phyloP scores from a whole-genome alignment of 2,888 invertebrate genomes.

The Rhogogaster chlorosoma region DNA sequence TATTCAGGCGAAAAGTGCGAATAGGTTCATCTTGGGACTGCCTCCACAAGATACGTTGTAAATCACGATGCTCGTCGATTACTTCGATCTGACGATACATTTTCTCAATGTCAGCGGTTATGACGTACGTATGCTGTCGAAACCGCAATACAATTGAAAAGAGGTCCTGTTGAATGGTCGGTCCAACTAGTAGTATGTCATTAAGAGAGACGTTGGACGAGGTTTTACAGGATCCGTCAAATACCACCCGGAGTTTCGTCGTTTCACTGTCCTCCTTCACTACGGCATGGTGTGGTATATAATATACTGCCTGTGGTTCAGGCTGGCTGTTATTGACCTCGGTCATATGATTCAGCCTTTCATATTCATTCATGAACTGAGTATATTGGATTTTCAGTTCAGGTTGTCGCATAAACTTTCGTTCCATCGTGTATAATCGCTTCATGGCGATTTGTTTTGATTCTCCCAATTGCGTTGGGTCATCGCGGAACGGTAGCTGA shows the following conservation, averaged over 20 bases:
- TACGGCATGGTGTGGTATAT: neutral
- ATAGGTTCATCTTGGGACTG: constrained; percentile 52
- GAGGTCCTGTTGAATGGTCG: constrained; percentile 57
- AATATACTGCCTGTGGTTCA: no score
- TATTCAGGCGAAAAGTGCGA: constrained; percentile 55
- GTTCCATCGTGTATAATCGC: constrained; percentile 53
- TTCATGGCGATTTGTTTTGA: constrained; percentile 29
- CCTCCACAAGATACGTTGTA: constrained; percentile 64
- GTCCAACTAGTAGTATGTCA: constrained; percentile 53
- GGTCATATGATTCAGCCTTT: no score
- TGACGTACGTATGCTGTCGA: constrained; percentile 57
- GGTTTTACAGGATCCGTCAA: constrained; percentile 9
- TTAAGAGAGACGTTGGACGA: constrained; percentile 55
- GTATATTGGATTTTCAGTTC: no score
- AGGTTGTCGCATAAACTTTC: no score
- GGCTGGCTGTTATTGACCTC: no score
- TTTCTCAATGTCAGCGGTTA: constrained; percentile 63
- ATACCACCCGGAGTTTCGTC: constrained; percentile 56
- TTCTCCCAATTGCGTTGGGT: constrained; percentile 37
- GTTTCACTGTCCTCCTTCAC: constrained; percentile 50
- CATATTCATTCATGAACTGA: no score
- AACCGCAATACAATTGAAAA: constrained; percentile 60
- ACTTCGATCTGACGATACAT: constrained; percentile 62
- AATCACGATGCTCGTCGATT: constrained; percentile 54
- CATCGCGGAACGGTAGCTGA: constrained; percentile 57